A percentile compares a stretch with the other conserved stretches of the same genome.
These are phyloP conservation scores for Xestia c-nigrum DNA, from an alignment of 2,888 invertebrate species.

Conservation along the genomic window DNA sequence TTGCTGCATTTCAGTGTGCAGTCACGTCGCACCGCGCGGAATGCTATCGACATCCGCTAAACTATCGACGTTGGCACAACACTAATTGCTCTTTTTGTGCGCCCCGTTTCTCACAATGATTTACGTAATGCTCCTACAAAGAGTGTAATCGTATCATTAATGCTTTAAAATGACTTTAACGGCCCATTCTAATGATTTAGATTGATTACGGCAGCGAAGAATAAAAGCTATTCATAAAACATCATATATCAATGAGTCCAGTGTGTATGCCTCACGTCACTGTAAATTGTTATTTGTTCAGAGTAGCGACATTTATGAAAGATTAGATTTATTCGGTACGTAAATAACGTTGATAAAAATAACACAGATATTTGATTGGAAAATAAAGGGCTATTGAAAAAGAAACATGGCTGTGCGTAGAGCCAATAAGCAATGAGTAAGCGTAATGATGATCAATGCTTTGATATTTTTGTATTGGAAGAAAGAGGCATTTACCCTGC, in stretches of 20 bases:
- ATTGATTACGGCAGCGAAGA: slow-evolving; percentile 78
- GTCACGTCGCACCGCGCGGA: slow-evolving; percentile 85
- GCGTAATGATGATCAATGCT: neutral
- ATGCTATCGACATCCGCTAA: slow-evolving; percentile 89
- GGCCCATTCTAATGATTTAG: slow-evolving; percentile 82
- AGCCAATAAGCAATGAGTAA: slow-evolving; percentile 6
- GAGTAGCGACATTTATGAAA: slow-evolving; percentile 60
- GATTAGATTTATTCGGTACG: slow-evolving; percentile 58
- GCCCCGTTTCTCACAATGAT: slow-evolving; percentile 85
- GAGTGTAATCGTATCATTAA: slow-evolving; percentile 84
- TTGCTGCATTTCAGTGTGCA: slow-evolving; percentile 83
- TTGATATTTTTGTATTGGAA: neutral
- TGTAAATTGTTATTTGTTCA: slow-evolving; percentile 58
- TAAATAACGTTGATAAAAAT: slow-evolving; percentile 49
- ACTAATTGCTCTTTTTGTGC: slow-evolving; percentile 88
- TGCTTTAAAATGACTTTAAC: slow-evolving; percentile 83
- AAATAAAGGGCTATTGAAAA: slow-evolving; percentile 32
- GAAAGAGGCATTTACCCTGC: neutral
- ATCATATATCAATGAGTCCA: slow-evolving; percentile 62
- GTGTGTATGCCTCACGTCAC: slow-evolving; percentile 46
- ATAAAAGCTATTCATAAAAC: slow-evolving; percentile 68
- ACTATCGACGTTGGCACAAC: slow-evolving; percentile 88
- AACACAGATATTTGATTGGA: slow-evolving; percentile 32
- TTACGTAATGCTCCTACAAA: slow-evolving; percentile 81
- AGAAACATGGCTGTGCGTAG: neutral